Evolutionary conservation across 1,140 invertebrate genomes (phyloP), one percentile per base, ranked within the genome.

Genomic region (Trissolcus basalis): DNA sequence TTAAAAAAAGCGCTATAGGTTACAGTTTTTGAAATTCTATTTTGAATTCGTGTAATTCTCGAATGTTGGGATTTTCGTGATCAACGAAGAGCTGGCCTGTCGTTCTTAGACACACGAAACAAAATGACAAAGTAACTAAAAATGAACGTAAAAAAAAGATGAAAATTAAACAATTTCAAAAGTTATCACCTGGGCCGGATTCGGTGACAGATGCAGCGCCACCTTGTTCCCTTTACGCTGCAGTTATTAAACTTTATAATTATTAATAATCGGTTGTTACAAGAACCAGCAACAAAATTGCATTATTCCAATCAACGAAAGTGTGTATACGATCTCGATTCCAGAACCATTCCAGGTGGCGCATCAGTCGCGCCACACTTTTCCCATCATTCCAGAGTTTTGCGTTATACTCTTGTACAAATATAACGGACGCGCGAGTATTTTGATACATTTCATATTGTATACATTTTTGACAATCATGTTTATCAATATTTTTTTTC

Each of bases 21-120:
- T 87, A 86, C 82, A 85, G 80, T 85, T 86, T 87, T 86, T 85
- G 81, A 86, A 87, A 86, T 86, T 87, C 84, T 86, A 87, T 87
- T 87, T 87, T 86, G 77, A 85, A 86, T 87, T 87, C 81, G 82
- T 83, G 82, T 82, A 86, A 75, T 87, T 88, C 86, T 87, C 85
- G 84, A 84, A 83, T 85, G 85, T 87, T 87, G 82, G 84, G 81
- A 87, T 87, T 87, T 86, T 88, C 85, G 86, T 86, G 83, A 87
- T 89, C 87, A 89, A 87, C 87, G 87, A 88, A 89, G 80, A 87
- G 85, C 85, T 87, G 87, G 86, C 86, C 86, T 88, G 85, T 87
- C 85, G 83, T 86, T 86, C 82, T 84, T 82, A 78, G 70, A 80
- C 75, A 72, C 74, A 80, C 70, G 74, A 77, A 73, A 77, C 58